These are phyloP conservation scores for Brachypodius melanocephalos DNA, from an alignment of 2,113 vertebrate genomes.

Conservation along the genomic window DNA sequence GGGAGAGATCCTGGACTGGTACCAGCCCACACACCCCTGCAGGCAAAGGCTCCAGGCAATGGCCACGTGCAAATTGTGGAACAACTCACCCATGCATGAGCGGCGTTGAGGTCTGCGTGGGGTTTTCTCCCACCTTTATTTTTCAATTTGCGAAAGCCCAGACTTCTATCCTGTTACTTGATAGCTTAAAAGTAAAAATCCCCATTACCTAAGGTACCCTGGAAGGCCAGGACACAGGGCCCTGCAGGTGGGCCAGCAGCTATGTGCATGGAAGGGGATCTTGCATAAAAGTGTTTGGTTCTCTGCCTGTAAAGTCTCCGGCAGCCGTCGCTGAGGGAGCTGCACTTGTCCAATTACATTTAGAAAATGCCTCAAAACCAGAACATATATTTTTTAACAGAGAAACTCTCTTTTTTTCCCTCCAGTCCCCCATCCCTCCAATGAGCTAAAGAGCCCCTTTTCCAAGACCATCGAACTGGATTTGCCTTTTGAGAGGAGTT, in stretches of 20 bases:
- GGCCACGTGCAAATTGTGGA: accelerated
- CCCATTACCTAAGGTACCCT: background rate
- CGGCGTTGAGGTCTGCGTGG: accelerated
- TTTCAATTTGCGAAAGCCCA: background rate
- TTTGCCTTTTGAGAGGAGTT: background rate
- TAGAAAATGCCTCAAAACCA: constrained; percentile 1
- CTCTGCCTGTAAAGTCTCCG: background rate
- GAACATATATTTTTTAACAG: background rate
- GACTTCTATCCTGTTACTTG: background rate
- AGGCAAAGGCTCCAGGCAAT: background rate
- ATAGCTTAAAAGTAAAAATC: background rate
- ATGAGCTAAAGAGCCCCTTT: background rate
- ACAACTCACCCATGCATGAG: background rate
- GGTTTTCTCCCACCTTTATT: accelerated
- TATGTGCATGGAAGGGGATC: background rate
- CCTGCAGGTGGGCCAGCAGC: background rate
- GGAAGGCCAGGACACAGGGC: background rate
- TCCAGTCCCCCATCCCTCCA: background rate
- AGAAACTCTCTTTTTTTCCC: background rate
- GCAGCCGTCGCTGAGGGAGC: background rate
- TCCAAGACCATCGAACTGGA: background rate
- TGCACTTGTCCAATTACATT: background rate
- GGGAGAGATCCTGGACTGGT: background rate
- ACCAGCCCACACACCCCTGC: background rate
- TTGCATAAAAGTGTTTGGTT: background rate